Percentiles rank a stretch among this genome's conserved stretches.
phyloP scores from a whole-genome alignment of 2,888 invertebrate species.

The Drosophila fungiperda region DNA sequence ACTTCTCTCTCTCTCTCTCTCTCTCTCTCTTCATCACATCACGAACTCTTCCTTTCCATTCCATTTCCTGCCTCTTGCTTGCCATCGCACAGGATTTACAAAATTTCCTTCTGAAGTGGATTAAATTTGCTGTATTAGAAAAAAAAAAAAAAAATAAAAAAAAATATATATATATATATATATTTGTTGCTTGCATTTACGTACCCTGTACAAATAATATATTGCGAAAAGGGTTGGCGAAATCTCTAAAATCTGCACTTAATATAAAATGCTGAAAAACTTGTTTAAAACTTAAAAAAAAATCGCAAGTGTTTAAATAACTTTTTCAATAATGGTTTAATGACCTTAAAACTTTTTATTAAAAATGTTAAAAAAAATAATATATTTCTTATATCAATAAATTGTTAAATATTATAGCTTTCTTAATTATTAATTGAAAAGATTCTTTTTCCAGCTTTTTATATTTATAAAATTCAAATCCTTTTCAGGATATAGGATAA shows the following conservation, averaged over 20 bases:
- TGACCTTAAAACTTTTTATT: not conserved
- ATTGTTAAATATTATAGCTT: not conserved
- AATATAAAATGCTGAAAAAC: not conserved
- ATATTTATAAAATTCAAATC: not conserved
- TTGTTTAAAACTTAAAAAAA: not conserved
- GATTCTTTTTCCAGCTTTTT: not conserved
- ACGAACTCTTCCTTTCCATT: not conserved
- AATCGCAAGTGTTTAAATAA: not conserved
- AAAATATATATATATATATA: slow-evolving; percentile 5
- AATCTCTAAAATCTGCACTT: not conserved
- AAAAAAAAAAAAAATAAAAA: slow-evolving; percentile 15
- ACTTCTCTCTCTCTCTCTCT: not conserved
- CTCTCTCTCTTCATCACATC: not conserved
- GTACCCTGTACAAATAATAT: slow-evolving; percentile 7
- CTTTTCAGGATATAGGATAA: not conserved
- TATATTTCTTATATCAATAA: no score
- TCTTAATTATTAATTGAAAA: not conserved
- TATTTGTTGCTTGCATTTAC: slow-evolving; percentile 51
- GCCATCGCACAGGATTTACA: slow-evolving; percentile 29
- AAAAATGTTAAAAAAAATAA: not conserved
- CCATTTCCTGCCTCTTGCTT: not conserved
- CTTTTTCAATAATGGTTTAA: not conserved
- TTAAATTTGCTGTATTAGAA: slow-evolving; percentile 68
- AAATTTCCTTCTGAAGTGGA: slow-evolving; percentile 57
- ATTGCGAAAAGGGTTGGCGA: not conserved